These are phyloP conservation scores for Caenorhabditis japonica DNA, from an alignment of 2,888 invertebrate species.

Conservation along the genomic window DNA sequence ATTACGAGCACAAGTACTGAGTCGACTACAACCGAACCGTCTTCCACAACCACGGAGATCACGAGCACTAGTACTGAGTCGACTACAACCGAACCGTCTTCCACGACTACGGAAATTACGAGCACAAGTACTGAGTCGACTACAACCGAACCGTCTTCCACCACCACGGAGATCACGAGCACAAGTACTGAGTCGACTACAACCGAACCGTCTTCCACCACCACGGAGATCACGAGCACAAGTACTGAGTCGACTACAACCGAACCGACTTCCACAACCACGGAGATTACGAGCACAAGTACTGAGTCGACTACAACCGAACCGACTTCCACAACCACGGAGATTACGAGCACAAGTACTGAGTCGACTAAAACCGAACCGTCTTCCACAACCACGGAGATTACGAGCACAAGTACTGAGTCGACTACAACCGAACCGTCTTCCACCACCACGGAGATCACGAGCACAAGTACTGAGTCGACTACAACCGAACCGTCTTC, in stretches of 20 bases:
- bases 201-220: background rate
- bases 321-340: background rate
- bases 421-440: background rate
- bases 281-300: background rate
- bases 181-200: too few species aligned
- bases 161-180: too few species aligned
- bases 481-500: too few species aligned
- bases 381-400: background rate
- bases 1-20: background rate
- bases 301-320: too few species aligned
- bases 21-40: background rate
- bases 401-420: background rate
- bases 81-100: too few species aligned
- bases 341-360: background rate
- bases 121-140: too few species aligned
- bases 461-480: too few species aligned
- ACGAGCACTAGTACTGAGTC: too few species aligned
- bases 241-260: background rate
- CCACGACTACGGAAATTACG: too few species aligned
- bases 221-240: background rate
- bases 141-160: too few species aligned
- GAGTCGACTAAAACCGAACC: background rate
- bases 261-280: background rate
- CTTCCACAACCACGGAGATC: too few species aligned
- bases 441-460: background rate